These are phyloP conservation scores for Rhombomys opimus DNA, from an alignment of 2,113 vertebrate genomes.

Conservation along the genomic window DNA sequence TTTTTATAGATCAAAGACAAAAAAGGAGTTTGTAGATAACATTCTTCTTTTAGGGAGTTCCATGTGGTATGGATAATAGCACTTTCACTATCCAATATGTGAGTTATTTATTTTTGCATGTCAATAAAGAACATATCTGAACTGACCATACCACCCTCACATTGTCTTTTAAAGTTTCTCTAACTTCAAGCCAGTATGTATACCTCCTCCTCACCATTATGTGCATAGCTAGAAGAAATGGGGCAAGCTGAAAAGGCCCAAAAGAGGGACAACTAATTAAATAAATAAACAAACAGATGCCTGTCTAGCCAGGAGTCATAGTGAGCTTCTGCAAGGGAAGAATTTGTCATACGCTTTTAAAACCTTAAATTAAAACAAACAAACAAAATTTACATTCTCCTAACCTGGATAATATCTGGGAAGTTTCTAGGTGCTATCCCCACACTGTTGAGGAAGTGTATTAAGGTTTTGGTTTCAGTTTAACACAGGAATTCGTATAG, in stretches of 20 bases:
- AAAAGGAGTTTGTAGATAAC: constrained; percentile 29
- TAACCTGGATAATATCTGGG: neutral
- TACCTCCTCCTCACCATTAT: neutral
- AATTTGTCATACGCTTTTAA: neutral
- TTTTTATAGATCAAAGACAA: constrained; percentile 36
- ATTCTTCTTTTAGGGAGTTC: constrained; percentile 39
- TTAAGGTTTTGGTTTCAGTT: neutral
- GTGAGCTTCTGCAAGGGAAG: neutral
- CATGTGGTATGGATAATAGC: neutral
- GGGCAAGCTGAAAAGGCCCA: constrained; percentile 25
- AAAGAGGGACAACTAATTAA: too few relatives aligned
- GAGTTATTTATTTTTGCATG: neutral
- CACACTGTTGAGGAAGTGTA: neutral
- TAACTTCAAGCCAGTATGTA: neutral
- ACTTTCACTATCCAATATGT: neutral
- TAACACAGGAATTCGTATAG: neutral
- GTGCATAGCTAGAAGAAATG: neutral
- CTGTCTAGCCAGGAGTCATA: neutral
- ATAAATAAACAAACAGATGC: neutral
- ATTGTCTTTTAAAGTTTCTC: neutral
- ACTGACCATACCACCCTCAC: neutral
- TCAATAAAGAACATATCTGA: neutral
- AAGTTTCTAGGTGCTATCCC: neutral
- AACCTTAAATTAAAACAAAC: neutral
- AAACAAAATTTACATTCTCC: neutral